A percentile compares a stretch with the other conserved stretches of the same genome.
These are phyloP conservation scores for Fopius arisanus DNA, from an alignment of 1,140 invertebrate genomes.

Conservation along the genomic window DNA sequence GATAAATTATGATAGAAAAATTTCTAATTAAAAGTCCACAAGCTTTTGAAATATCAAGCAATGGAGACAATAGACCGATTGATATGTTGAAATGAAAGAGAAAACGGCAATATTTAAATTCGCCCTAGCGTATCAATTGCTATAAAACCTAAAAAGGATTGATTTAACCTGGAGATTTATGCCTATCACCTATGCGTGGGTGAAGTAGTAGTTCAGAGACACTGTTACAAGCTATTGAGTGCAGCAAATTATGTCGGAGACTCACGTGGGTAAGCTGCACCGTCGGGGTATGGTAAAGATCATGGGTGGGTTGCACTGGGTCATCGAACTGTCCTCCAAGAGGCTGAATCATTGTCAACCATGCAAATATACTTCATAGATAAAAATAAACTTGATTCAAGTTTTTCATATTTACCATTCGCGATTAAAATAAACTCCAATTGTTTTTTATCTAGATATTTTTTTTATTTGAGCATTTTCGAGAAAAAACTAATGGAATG, in stretches of 20 bases:
- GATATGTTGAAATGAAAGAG: neutral
- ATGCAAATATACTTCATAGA: conserved; percentile 23
- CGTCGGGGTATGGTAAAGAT: neutral
- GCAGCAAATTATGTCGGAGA: conserved; percentile 24
- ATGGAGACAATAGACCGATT: no score
- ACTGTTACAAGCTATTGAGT: neutral
- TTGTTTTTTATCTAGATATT: no score
- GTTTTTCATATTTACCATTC: no score
- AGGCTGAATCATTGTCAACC: conserved; percentile 25
- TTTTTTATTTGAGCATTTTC: no score
- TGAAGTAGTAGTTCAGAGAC: conserved; percentile 18
- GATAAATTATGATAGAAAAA: no score
- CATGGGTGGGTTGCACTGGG: conserved; percentile 19
- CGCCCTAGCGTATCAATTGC: neutral
- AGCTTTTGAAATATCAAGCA: no score
- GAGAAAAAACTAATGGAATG: neutral
- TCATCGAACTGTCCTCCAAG: conserved; percentile 15
- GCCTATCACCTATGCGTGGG: conserved; percentile 4
- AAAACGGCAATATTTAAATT: neutral
- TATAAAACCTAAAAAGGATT: neutral
- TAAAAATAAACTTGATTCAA: no score
- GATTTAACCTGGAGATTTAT: no score
- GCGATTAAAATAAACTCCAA: no score
- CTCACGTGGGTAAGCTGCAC: conserved; percentile 24
- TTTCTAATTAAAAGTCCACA: no score